Evolutionary conservation across 1,140 invertebrate species (phyloP).

Genomic region (Dryas iulia): DNA sequence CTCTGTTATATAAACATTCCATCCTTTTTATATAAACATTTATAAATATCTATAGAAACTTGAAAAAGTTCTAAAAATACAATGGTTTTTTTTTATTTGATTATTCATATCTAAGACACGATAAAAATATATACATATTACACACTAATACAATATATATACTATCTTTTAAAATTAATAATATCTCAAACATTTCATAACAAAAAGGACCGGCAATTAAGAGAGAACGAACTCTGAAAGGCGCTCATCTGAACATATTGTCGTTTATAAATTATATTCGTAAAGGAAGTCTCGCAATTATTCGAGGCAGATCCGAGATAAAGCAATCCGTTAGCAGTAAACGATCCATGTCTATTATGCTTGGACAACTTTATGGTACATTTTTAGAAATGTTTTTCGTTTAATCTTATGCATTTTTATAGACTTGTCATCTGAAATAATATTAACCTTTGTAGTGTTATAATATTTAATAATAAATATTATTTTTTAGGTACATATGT

Average conservation of each 20-base stretch:
- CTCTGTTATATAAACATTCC: too few species aligned
- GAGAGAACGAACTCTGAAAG: conserved; percentile 1
- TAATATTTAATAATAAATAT: too few species aligned
- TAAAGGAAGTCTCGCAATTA: conserved; percentile 37
- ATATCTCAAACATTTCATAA: background rate
- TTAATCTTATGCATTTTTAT: conserved; percentile 4
- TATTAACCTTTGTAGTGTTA: too few species aligned
- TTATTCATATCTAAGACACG: too few species aligned
- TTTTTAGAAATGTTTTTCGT: conserved; percentile 9
- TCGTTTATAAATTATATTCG: conserved; percentile 36
- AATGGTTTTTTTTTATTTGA: too few species aligned
- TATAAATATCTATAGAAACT: too few species aligned
- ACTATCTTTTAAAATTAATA: background rate
- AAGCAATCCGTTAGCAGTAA: conserved; percentile 34
- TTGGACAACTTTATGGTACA: conserved; percentile 21
- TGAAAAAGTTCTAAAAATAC: too few species aligned
- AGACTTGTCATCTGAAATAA: background rate
- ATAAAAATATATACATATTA: too few species aligned
- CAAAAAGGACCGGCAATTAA: background rate
- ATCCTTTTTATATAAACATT: too few species aligned
- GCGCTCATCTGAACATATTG: conserved; percentile 23
- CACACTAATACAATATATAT: background rate
- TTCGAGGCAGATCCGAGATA: conserved; percentile 38
- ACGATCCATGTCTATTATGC: conserved; percentile 23
- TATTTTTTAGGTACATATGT: too few species aligned